Base-by-base conservation (phyloP, 2,113 vertebrate genomes). In the Desmodus rotundus region DNA sequence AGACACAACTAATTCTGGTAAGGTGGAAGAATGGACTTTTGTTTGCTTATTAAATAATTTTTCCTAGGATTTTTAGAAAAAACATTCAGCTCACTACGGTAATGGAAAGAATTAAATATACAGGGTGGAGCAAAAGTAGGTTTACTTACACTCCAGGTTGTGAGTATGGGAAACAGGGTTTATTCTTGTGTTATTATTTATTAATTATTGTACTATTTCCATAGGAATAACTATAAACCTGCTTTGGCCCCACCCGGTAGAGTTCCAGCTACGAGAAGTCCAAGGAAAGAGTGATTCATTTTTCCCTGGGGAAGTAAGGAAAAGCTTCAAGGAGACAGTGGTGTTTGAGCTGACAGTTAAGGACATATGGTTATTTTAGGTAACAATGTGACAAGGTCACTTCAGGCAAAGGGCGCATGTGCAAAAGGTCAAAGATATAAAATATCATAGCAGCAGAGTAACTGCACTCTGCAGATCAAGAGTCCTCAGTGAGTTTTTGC, bases 51-150 rank as follows among this genome's bases (percentile, higher is more conserved):
- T 89, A n/a, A 89, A 78, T 68, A 28, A 81, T 82, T 94, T 92
- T 93, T 81, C 70, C 70, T 91, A 80, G 1, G 20, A 28, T 76
- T 56, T 63, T 93, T 74, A 74, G 77, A 50, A 96, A 96, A 96
- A 70, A 73, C 16, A 68, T 68, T 87, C 58, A 91, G 19, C 56
- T 80, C 73, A 87, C n/a, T 87, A 31, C 2, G 81, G 56, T 85
- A 76, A 54, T 56, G 36, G 41, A 90, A 77, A 90, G 36, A 89
- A 78, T 68, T n/a, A 65, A 70, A 58, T 28, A 84, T 0, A 33
- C 73, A 47, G 15, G 43, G 43, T 33, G 28, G 43, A 15, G 43
- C 43, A 74, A 31, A 47, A 47, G 43, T 47, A 33, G 28, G 73
- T 74, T 74, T 47, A 74, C 31, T 16, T 56, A 22, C 56, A 58